Percentiles rank a stretch among this genome's conserved stretches.
Evolutionary conservation across 2,888 invertebrate species (phyloP).

Genomic region (Dione vanillae): DNA sequence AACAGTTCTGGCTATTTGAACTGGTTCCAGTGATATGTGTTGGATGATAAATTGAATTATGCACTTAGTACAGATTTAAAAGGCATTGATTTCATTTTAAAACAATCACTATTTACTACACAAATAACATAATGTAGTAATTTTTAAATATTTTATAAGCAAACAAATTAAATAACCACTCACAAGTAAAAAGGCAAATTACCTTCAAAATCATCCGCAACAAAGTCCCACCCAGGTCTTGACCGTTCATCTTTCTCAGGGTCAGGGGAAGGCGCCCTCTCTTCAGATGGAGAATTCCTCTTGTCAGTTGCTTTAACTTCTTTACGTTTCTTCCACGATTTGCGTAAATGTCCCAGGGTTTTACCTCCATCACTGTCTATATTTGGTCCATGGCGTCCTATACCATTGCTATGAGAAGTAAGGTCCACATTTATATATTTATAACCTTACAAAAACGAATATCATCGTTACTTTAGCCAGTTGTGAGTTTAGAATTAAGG

Average conservation of each 20-base stretch:
- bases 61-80: no score
- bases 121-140: neutral
- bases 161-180: neutral
- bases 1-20: no score
- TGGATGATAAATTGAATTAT: no score
- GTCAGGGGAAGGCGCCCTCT: constrained; percentile 67
- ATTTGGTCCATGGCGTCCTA: constrained; percentile 64
- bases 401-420: constrained; percentile 68
- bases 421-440: neutral
- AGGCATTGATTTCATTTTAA: no score
- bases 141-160: neutral
- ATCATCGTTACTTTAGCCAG: no score
- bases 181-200: constrained; percentile 7
- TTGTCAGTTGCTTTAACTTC: constrained; percentile 74
- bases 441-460: no score
- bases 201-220: constrained; percentile 91
- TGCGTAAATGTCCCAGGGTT: constrained; percentile 72
- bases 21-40: no score
- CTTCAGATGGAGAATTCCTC: constrained; percentile 73
- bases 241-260: constrained; percentile 64
- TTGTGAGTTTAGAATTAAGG: no score
- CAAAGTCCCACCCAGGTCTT: constrained; percentile 87
- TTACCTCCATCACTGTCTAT: constrained; percentile 71
- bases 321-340: constrained; percentile 82
- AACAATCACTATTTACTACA: no score